phyloP scores from a whole-genome alignment of 2,113 vertebrate species.

The Lepidothrix coronata region DNA sequence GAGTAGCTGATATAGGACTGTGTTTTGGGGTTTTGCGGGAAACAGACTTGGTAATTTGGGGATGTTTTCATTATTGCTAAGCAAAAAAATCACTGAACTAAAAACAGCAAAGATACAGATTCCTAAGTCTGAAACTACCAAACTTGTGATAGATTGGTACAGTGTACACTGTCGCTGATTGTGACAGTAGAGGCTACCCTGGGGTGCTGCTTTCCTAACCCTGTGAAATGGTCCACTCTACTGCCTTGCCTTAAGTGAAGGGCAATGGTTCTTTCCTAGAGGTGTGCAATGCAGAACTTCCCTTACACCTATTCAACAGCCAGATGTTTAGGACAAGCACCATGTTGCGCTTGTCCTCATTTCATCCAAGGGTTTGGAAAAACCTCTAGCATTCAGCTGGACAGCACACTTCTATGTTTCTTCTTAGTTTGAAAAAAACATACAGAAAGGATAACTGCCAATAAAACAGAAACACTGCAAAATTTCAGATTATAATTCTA shows the following conservation, averaged over 20 bases:
- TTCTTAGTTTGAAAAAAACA: background rate
- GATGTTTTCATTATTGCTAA: background rate
- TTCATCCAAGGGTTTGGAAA: background rate
- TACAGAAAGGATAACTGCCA: background rate
- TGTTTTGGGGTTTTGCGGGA: background rate
- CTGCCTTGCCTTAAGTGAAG: background rate
- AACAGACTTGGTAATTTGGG: background rate
- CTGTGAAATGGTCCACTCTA: background rate
- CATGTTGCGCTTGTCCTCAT: background rate
- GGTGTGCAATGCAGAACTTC: background rate
- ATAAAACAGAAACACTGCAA: background rate
- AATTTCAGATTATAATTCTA: constrained; percentile 3
- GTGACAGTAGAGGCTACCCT: background rate
- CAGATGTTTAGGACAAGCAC: background rate
- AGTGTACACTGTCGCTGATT: background rate
- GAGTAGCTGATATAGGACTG: background rate
- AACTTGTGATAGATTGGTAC: background rate
- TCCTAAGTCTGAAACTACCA: background rate
- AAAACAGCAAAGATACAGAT: background rate
- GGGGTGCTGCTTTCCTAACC: background rate
- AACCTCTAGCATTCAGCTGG: background rate
- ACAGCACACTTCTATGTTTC: background rate
- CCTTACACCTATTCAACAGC: background rate
- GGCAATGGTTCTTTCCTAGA: background rate
- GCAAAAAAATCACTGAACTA: background rate